Percentiles rank a stretch among this genome's conserved stretches.
phyloP scores from a whole-genome alignment of 1,140 invertebrate species.

The Agrilus planipennis region DNA sequence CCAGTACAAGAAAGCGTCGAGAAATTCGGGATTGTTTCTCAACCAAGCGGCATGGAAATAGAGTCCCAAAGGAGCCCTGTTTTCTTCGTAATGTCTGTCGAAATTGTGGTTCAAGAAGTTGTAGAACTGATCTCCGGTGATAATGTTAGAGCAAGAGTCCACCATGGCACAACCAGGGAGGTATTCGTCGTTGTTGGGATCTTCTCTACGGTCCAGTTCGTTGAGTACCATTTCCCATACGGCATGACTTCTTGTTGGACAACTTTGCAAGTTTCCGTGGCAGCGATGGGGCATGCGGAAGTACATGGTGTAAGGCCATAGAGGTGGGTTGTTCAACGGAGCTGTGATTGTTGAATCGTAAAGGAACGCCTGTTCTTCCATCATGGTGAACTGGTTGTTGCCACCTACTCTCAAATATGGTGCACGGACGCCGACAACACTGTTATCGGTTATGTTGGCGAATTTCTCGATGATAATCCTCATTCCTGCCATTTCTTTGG shows the following conservation, averaged over 20 bases:
- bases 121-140: slow-evolving; percentile 88
- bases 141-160: slow-evolving; percentile 89
- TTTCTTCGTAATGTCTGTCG: slow-evolving; percentile 88
- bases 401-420: slow-evolving; percentile 89
- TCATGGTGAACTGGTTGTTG: slow-evolving; percentile 96
- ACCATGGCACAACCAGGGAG: slow-evolving; percentile 92
- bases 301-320: slow-evolving; percentile 97
- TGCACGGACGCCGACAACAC: slow-evolving; percentile 85
- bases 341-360: slow-evolving; percentile 94
- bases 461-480: slow-evolving; percentile 86
- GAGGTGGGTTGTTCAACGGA: slow-evolving; percentile 78
- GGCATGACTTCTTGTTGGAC: slow-evolving; percentile 81
- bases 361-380: slow-evolving; percentile 92
- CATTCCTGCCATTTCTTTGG: slow-evolving; percentile 94
- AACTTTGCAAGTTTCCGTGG: slow-evolving; percentile 86
- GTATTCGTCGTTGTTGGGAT: slow-evolving; percentile 83
- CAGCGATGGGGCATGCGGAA: slow-evolving; percentile 93
- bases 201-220: slow-evolving; percentile 83
- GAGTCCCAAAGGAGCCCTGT: slow-evolving; percentile 82
- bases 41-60: slow-evolving; percentile 95
- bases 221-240: slow-evolving; percentile 99
- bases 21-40: slow-evolving; percentile 86
- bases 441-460: slow-evolving; percentile 86
- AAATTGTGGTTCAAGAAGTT: slow-evolving; percentile 95
- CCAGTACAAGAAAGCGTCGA: slow-evolving; percentile 89